These are phyloP conservation scores for Pan troglodytes DNA, from an alignment of 2,113 vertebrate species.

Conservation along the genomic window NHGRI_mPanTro3-v2.1_pri NC_072414.2:37057001-37057500, in stretches of 20 bases:
- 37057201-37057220: neutral
- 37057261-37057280: neutral
- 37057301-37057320: neutral
- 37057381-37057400: neutral
- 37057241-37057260: constrained; percentile 46
- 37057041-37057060: neutral
- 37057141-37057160: neutral
- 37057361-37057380: neutral
- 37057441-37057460: neutral
- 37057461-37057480: neutral
- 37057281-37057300: neutral
- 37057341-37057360: neutral
- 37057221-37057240: neutral
- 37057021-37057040: neutral
- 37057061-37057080: neutral
- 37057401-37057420: neutral
- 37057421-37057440: neutral
- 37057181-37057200: neutral
- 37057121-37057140: neutral
- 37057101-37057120: neutral
- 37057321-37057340: neutral
- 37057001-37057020: neutral
- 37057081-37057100: constrained; percentile 21
- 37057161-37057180: neutral
- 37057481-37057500: neutral